A percentile compares a stretch with the other conserved stretches of the same genome.
Evolutionary conservation across 2,797 vertebrate species (phyloP).

Genomic region (Smutsia temminckii): DNA sequence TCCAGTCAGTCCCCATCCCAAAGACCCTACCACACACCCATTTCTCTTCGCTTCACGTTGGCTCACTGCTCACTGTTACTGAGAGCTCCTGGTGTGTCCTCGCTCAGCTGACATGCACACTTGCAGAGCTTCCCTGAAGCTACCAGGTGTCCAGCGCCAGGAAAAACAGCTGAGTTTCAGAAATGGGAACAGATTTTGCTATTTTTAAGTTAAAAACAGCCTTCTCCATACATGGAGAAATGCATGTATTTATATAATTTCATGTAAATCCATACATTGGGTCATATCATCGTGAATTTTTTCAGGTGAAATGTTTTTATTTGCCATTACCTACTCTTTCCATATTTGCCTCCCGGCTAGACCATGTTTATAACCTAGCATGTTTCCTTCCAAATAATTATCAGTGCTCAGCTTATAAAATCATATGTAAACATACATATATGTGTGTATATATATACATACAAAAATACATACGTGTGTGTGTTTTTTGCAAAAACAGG

Average conservation of each 20-base stretch:
- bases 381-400: background rate
- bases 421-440: background rate
- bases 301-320: constrained; percentile 17
- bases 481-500: background rate
- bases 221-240: constrained; percentile 8
- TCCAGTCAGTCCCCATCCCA: constrained; percentile 24
- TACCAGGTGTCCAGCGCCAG: background rate
- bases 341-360: background rate
- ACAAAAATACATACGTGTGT: background rate
- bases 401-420: background rate
- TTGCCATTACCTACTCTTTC: background rate
- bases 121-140: background rate
- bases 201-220: background rate
- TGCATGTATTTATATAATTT: background rate
- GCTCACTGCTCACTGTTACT: accelerated
- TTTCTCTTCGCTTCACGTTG: background rate
- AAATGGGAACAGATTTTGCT: background rate
- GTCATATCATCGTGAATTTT: background rate
- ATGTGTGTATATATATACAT: background rate
- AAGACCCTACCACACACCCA: background rate
- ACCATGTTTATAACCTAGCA: background rate
- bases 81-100: background rate
- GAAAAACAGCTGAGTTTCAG: background rate
- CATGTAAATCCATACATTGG: background rate
- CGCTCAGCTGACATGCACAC: background rate